Evolutionary conservation across 1,140 invertebrate genomes (phyloP), one percentile per base, ranked within the genome.

Genomic region (Drosophila busckii): DNA sequence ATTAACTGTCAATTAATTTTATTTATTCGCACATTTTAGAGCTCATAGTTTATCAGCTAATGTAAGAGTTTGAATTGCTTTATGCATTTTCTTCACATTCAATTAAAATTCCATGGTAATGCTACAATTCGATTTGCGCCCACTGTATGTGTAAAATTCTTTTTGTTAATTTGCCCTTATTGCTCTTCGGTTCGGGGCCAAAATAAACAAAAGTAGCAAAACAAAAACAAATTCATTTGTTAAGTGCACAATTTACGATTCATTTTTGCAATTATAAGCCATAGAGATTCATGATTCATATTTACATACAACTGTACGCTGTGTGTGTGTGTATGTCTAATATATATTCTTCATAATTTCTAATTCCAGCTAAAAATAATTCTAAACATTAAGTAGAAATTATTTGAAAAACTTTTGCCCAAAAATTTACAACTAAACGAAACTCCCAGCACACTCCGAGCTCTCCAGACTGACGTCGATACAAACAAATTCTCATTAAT

Each of bases 401-500:
- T 80, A 82, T 80, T 62, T 75, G 64, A 53, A 61, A 80, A 80
- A 80, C 59, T 80, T 80, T 80, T 56, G 44, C 58, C 29, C 9
- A 66, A 35, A 75, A 80, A 80, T 80, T 58, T 73, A 82, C 69
- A 80, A 80, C 73, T 82, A 61, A 66, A 56, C 23, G 46, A 22
- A 53, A 23, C 38, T 16, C 40, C 2, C 10, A 28, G 34, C 16
- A 20, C 13, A 52, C 25, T 35, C 41, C 58, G n/a, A n/a, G n/a
- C 17, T 12, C 23, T 45, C 34, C 34, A 55, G 58, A 65, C 75
- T 73, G 46, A 68, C 73, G 75, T 80, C 73, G 75, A 80, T 80
- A 80, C 69, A 80, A 80, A 80, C 75, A 80, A 80, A 82, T 80
- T 80, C 75, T 80, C 75, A 80, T 80, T 80, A 80, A 82, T 82